These are phyloP conservation scores for Brachionus rotundiformis DNA, from an alignment of 1,140 invertebrate genomes.

Conservation along the genomic window DNA sequence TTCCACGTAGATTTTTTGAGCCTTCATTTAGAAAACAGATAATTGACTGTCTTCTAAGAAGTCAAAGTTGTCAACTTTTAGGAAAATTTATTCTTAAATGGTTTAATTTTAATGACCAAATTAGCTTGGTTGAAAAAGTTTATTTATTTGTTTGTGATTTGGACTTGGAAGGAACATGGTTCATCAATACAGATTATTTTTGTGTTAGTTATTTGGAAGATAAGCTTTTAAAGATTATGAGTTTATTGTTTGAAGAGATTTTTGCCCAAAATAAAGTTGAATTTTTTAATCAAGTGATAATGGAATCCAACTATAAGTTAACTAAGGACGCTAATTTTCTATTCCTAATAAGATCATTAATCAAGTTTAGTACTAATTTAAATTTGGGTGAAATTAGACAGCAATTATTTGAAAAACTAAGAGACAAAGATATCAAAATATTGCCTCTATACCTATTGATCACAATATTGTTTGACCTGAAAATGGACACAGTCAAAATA, in stretches of 20 bases:
- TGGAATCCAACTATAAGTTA: not conserved
- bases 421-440: not conserved
- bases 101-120: not conserved
- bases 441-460: not conserved
- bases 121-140: not conserved
- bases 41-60: not conserved
- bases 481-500: not conserved
- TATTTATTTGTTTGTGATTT: not conserved
- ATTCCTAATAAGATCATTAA: not conserved
- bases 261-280: not conserved
- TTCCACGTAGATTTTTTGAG: conserved; percentile 1
- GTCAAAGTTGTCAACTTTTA: not conserved
- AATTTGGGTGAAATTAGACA: not conserved
- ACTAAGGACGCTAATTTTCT: not conserved
- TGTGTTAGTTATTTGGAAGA: not conserved
- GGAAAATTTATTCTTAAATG: conserved; percentile 7
- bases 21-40: conserved; percentile 2
- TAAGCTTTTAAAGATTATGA: not conserved
- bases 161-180: conserved; percentile 5
- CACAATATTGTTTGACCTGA: not conserved
- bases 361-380: not conserved
- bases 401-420: not conserved
- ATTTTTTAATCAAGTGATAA: not conserved
- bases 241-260: not conserved
- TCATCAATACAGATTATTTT: not conserved